These are phyloP conservation scores for Stegana nigrithorax DNA, from an alignment of 2,888 invertebrate species.

Conservation along the genomic window DNA sequence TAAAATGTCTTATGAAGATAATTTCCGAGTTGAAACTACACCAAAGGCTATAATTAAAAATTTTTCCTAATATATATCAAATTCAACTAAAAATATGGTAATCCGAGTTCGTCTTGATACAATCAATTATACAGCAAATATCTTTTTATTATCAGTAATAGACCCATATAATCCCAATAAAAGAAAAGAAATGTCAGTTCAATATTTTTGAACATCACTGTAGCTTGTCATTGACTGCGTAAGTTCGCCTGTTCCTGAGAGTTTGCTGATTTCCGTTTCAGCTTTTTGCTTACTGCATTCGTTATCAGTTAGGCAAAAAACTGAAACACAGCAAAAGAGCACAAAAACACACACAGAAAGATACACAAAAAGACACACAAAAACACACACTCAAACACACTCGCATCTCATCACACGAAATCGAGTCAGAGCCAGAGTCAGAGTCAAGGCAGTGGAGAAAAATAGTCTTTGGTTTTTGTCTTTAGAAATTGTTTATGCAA, in stretches of 20 bases:
- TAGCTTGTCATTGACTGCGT: not conserved
- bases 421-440: not conserved
- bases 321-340: conserved; percentile 2
- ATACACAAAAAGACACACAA: not conserved
- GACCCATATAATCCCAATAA: too few species aligned
- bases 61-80: too few species aligned
- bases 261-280: not conserved
- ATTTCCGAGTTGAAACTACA: too few species aligned
- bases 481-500: conserved; percentile 61
- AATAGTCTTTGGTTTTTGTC: conserved; percentile 62
- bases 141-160: too few species aligned
- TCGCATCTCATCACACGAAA: not conserved
- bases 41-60: too few species aligned
- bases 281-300: conserved; percentile 21
- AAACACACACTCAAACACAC: not conserved
- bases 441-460: conserved; percentile 13
- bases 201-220: too few species aligned
- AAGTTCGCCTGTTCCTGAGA: not conserved
- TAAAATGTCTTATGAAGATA: too few species aligned
- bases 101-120: too few species aligned
- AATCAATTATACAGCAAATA: too few species aligned
- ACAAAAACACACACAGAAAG: conserved; percentile 12
- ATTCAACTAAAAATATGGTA: too few species aligned
- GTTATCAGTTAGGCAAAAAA: conserved; percentile 29
- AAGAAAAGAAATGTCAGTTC: too few species aligned